Base-by-base conservation (phyloP, 2,797 vertebrate genomes). In the Hyperoplus immaculatus region DNA sequence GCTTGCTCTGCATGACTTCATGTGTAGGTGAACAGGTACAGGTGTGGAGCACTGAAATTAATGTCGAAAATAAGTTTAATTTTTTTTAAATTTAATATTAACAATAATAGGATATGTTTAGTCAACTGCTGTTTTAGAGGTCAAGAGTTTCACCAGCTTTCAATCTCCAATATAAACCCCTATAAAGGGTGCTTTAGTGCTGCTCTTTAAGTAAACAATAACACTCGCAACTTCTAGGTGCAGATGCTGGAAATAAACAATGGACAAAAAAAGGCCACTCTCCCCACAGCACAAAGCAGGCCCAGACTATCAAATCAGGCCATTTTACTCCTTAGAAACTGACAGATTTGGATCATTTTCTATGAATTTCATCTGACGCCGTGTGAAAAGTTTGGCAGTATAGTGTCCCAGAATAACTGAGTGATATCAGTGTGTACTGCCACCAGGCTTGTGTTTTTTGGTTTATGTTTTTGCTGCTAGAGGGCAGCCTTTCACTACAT, bases 401-500 rank as follows among this genome's bases (percentile, higher is more conserved):
- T 7, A 51, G 12, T 53, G 29, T 29, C 29, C 29, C 29, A 29
- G 29, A 29, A 29, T 29, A 29, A 29, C 29, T 29, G 29, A 29
- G 29, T 29, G 29, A 29, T 29, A 29, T 29, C 29, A 29, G 29
- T 29, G 29, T 29, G 29, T 29, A 29, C 29, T 29, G 29, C 29
- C 29, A 29, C 43, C 43, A 8, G 6, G 10, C 1, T 9, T 18
- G 9, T 6, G 4, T 14, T 41, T n/a, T 42, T 55, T 16, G 36
- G 3, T 68, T 7, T 76, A 10, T 66, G 3, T n/a, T 61, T 12
- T 39, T 49, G 14, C 73, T 73, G 71, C 45, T 77, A 80, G 84
- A 72, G 77, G 80, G 72, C 73, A 83, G 64, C 63, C 46, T 69
- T 77, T 78, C 36, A 16, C 46, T 47, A 10, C 11, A 43, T 11